These are phyloP conservation scores for Malurus alboscapulatus DNA, from an alignment of 2,113 vertebrate genomes.

Conservation along the genomic window DNA sequence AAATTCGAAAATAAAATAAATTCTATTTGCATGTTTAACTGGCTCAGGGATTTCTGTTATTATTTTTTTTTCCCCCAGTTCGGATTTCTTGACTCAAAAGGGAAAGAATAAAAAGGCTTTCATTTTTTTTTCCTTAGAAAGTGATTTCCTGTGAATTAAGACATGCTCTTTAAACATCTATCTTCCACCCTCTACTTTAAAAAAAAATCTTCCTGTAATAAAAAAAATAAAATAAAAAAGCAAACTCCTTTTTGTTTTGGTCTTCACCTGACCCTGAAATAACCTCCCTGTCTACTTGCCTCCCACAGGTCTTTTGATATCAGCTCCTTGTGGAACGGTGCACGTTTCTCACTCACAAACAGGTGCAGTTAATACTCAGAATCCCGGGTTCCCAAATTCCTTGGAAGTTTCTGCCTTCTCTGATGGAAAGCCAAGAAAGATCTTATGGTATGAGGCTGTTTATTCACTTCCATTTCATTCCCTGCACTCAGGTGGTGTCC, in stretches of 20 bases:
- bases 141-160: conserved; percentile 69
- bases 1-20: conserved; percentile 49
- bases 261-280: conserved; percentile 64
- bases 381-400: conserved; percentile 49
- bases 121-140: conserved; percentile 51
- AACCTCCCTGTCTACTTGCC: conserved; percentile 55
- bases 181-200: conserved; percentile 42
- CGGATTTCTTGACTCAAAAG: conserved; percentile 28
- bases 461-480: conserved; percentile 41
- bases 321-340: conserved; percentile 30
- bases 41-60: conserved; percentile 13
- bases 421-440: conserved; percentile 65
- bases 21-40: conserved; percentile 59
- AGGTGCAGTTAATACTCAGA: conserved; percentile 53
- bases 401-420: conserved; percentile 60
- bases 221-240: conserved; percentile 21
- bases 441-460: conserved; percentile 50
- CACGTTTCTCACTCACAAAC: conserved; percentile 57
- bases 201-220: conserved; percentile 57
- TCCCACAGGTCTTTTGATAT: conserved; percentile 66
- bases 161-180: conserved; percentile 47
- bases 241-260: conserved; percentile 35
- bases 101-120: conserved; percentile 3
- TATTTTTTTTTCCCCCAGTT: background rate
- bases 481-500: conserved; percentile 3